phyloP scores from a whole-genome alignment of 1,140 invertebrate species.

The Brachionus sp. region DNA sequence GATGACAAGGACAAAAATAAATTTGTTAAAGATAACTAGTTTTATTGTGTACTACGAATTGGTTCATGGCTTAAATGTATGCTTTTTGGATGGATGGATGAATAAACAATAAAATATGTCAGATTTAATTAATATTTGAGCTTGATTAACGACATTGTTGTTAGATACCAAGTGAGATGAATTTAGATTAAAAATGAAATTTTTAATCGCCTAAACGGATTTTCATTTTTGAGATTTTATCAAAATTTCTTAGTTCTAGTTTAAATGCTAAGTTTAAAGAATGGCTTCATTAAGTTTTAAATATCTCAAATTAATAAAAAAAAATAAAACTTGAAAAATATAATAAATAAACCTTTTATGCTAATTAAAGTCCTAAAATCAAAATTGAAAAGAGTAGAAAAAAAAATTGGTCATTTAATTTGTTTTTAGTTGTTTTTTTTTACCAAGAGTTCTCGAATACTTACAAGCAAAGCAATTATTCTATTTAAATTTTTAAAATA shows the following conservation, averaged over 20 bases:
- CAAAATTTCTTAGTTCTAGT: background rate
- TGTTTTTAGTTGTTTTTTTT: background rate
- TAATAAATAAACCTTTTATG: background rate
- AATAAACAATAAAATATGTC: conserved; percentile 14
- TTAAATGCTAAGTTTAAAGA: background rate
- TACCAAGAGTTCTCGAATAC: background rate
- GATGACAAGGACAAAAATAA: background rate
- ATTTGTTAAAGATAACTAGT: background rate
- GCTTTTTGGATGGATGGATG: background rate
- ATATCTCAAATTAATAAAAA: background rate
- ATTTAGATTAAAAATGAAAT: background rate
- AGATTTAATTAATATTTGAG: conserved; percentile 37
- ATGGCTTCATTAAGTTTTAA: background rate
- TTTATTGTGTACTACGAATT: background rate
- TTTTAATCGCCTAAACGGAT: background rate
- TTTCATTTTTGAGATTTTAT: background rate
- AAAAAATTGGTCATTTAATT: background rate
- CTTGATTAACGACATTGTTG: conserved; percentile 13
- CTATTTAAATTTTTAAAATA: background rate
- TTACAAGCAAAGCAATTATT: background rate
- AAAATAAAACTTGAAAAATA: background rate
- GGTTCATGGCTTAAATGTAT: conserved; percentile 16
- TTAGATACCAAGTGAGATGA: background rate
- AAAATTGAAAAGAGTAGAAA: background rate
- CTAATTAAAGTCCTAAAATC: background rate